A percentile compares a stretch with the other conserved stretches of the same genome.
These are phyloP conservation scores for Cynocephalus volans DNA, from an alignment of 2,113 vertebrate species.

Conservation along the genomic window DNA sequence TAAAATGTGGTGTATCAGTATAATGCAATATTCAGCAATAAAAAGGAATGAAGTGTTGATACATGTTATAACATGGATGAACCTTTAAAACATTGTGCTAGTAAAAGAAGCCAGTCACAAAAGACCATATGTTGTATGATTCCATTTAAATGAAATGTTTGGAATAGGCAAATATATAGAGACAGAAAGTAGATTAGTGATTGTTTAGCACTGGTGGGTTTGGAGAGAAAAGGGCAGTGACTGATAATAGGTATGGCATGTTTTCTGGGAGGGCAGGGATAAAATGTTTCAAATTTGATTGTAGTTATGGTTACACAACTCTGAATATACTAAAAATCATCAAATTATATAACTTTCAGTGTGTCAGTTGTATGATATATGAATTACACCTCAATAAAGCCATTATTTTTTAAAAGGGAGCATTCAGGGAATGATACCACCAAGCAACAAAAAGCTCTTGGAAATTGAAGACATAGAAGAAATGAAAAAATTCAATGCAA, in stretches of 20 bases:
- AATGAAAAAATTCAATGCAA: neutral
- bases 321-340: neutral
- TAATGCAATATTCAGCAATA: neutral
- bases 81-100: constrained; percentile 17
- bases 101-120: neutral
- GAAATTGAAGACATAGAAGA: constrained; percentile 28
- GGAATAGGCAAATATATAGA: neutral
- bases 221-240: neutral
- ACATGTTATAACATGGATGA: neutral
- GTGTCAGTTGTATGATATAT: neutral
- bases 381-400: constrained; percentile 2
- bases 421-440: neutral
- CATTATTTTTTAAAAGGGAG: neutral
- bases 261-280: neutral
- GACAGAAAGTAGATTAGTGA: neutral
- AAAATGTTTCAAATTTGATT: constrained; percentile 10
- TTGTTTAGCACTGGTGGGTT: neutral
- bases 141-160: neutral
- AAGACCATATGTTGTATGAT: neutral
- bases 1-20: neutral
- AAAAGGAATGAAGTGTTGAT: neutral
- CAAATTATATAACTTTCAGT: neutral
- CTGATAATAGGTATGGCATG: neutral
- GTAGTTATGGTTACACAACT: neutral
- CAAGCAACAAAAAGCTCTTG: neutral